These are phyloP conservation scores for Cygnus atratus DNA, from an alignment of 2,113 vertebrate species.

Conservation along the genomic window DNA sequence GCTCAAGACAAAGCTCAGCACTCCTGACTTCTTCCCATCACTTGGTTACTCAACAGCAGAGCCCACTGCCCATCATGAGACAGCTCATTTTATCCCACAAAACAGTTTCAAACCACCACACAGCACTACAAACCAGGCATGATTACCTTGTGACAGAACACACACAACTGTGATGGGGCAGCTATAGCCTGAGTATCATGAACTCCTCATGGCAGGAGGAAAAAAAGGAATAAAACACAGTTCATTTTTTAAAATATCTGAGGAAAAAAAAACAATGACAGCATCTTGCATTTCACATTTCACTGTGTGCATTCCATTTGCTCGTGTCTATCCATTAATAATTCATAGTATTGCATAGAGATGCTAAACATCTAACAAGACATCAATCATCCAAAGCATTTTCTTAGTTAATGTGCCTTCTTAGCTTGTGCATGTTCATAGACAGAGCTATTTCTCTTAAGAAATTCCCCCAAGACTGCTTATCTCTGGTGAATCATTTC, in stretches of 20 bases:
- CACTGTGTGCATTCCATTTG: background rate
- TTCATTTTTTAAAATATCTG: background rate
- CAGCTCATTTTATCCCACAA: background rate
- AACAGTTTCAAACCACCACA: constrained; percentile 26
- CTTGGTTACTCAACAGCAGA: background rate
- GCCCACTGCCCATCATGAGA: background rate
- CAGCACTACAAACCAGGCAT: constrained; percentile 78
- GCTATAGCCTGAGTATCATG: constrained; percentile 57
- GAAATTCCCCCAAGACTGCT: background rate
- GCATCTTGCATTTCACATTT: background rate
- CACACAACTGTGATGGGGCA: constrained; percentile 42
- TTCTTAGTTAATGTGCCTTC: background rate
- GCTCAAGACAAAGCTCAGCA: background rate
- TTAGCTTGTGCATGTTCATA: background rate
- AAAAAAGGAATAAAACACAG: constrained; percentile 51
- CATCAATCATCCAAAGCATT: background rate
- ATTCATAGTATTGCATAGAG: background rate
- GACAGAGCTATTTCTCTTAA: background rate
- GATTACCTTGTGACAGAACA: constrained; percentile 74
- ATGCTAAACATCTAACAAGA: background rate
- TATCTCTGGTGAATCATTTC: background rate
- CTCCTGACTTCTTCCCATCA: background rate
- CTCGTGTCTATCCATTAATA: background rate
- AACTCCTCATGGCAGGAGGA: constrained; percentile 47
- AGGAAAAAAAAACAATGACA: background rate